Evolutionary conservation across 2,797 vertebrate species (phyloP).

Genomic region (Borostomias antarcticus): DNA sequence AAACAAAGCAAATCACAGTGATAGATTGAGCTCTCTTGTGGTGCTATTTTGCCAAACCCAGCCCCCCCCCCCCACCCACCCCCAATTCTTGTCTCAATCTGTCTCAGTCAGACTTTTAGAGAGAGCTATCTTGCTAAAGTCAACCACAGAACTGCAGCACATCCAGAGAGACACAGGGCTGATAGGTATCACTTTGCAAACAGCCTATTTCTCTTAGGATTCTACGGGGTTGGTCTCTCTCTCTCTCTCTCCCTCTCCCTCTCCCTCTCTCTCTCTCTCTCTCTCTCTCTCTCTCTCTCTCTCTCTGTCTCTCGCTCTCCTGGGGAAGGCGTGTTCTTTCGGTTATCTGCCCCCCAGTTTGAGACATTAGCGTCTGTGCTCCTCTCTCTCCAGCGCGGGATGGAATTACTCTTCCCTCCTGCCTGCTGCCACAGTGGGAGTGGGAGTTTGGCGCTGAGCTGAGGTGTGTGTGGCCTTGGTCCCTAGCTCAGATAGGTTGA

Average conservation of each 20-base stretch:
- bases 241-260: conserved; percentile 9
- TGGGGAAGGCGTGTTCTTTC: conserved; percentile 44
- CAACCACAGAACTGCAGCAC: conserved; percentile 69
- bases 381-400: conserved; percentile 44
- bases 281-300: conserved; percentile 6
- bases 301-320: conserved; percentile 13
- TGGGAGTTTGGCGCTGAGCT: conserved; percentile 24
- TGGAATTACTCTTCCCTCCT: conserved; percentile 61
- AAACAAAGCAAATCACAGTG: conserved; percentile 59
- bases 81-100: not conserved
- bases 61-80: no score
- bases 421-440: conserved; percentile 25
- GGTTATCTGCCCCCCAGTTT: conserved; percentile 52
- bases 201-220: conserved; percentile 67
- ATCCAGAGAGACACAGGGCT: conserved; percentile 71
- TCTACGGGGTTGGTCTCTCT: conserved; percentile 35
- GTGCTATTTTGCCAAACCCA: not conserved
- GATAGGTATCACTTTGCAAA: conserved; percentile 77
- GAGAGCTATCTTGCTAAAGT: conserved; percentile 70
- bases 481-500: not conserved
- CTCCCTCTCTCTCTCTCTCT: conserved; percentile 39
- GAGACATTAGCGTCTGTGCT: conserved; percentile 71
- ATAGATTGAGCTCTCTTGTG: conserved; percentile 28
- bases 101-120: conserved; percentile 56
- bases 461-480: not conserved